These are phyloP conservation scores for Octopus bimaculoides DNA, from an alignment of 1,140 invertebrate genomes.

Conservation along the genomic window DNA sequence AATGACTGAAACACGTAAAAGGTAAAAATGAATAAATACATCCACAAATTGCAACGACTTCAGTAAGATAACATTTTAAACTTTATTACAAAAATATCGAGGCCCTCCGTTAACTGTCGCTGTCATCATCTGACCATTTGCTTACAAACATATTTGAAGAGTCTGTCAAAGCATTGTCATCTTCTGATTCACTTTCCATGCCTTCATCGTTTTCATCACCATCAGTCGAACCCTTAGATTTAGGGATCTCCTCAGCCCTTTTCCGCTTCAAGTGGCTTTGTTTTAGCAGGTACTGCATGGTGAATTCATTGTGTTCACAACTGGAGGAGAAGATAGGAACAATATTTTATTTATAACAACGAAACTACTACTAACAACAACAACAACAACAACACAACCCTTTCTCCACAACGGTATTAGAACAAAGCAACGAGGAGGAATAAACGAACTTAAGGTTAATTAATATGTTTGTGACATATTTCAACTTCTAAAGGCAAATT, in stretches of 20 bases:
- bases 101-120: not conserved
- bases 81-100: too few species aligned
- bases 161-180: not conserved
- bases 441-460: too few species aligned
- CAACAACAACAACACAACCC: too few species aligned
- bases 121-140: not conserved
- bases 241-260: slow-evolving; percentile 12
- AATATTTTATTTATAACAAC: not conserved
- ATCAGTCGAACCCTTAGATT: slow-evolving; percentile 12
- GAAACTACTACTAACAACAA: too few species aligned
- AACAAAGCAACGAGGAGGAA: too few species aligned
- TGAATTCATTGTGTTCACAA: slow-evolving; percentile 55
- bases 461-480: too few species aligned
- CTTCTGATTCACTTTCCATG: slow-evolving; percentile 21
- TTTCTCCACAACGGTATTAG: too few species aligned
- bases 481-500: too few species aligned
- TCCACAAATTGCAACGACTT: too few species aligned
- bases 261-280: slow-evolving; percentile 38
- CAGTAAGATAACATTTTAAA: too few species aligned
- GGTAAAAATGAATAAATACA: too few species aligned
- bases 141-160: not conserved
- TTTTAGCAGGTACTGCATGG: slow-evolving; percentile 41
- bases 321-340: slow-evolving; percentile 33
- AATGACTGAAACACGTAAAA: too few species aligned
- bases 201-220: slow-evolving; percentile 23